Evolutionary conservation across 1,140 invertebrate species (phyloP).

Genomic region (Heliconius congener): DNA sequence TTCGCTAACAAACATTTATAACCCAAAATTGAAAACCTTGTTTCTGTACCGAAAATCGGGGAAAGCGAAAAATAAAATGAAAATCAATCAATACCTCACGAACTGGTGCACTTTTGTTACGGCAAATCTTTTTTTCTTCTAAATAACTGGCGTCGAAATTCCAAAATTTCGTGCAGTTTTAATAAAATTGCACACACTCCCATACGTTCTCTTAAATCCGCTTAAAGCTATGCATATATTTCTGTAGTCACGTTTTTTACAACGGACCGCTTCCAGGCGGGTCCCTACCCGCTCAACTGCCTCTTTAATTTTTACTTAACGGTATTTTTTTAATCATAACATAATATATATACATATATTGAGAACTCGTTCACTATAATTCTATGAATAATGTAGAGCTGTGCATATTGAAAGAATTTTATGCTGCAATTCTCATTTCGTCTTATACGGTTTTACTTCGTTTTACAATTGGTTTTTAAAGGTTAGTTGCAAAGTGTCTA

Average conservation of each 20-base stretch:
- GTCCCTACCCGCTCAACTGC: conserved; percentile 23
- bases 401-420: no score
- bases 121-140: conserved; percentile 41
- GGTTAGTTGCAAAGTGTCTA: no score
- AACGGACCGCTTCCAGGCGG: conserved; percentile 32
- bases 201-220: conserved; percentile 39
- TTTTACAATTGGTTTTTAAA: no score
- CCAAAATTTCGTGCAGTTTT: conserved; percentile 34
- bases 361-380: neutral
- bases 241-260: conserved; percentile 40
- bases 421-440: no score
- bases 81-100: conserved; percentile 43
- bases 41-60: conserved; percentile 22
- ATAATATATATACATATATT: neutral
- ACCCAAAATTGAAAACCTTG: conserved; percentile 26
- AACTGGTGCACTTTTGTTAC: conserved; percentile 41
- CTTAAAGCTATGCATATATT: conserved; percentile 40
- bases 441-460: no score
- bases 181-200: conserved; percentile 37
- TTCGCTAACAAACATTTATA: conserved; percentile 14
- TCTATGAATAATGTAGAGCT: no score
- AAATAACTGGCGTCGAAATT: conserved; percentile 35
- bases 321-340: neutral
- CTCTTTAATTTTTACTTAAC: conserved; percentile 9
- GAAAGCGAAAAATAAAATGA: conserved; percentile 31